Base-by-base conservation (phyloP, 2,888 invertebrate species). In the Acheta domesticus region DNA sequence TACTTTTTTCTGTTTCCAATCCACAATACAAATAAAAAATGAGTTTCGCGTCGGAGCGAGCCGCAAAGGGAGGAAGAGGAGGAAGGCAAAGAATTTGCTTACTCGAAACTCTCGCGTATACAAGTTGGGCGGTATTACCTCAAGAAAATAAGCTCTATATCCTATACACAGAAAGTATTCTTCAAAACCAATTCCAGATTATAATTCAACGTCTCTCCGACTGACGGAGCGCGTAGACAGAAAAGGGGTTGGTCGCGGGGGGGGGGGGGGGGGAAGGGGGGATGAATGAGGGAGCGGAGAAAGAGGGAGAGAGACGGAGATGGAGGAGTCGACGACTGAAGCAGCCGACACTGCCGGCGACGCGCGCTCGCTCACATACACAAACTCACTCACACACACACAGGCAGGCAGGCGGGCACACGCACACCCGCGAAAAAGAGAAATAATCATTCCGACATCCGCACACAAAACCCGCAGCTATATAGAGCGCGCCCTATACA, bases 1-100 rank as follows among this genome's bases (percentile, higher is more conserved):
- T 62, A 62, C 62, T 62, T 62, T 62, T 62, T 62, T 62, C 62
- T 62, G 62, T 62, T 62, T 62, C 62, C 62, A 62, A 62, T 62
- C 62, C 62, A 62, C 62, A 62, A 62, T 62, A 62, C 62, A 62
- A 11, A 62, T 62, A 62, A 62, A 62, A 62, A 62, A 62, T 62
- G 62, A 62, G 62, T 62, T 62, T n/a, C 62, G 62, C n/a, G 16
- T 62, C 62, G 62, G 16, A 62, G 62, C 14, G 62, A 62, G 62
- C n/a, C 62, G 62, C 62, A 62, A 62, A 62, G n/a, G 62, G 62
- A 14, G 62, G 11, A 4, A n/a, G 62, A 19, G 62, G 62, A 62
- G 12, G 62, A 62, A 62, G n/a, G 62, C n/a, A 62, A 62, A 62
- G 62, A 62, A 62, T 62, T 62, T 62, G 62, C 62, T 62, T 62